These are phyloP conservation scores for Microvelia longipes DNA, from an alignment of 1,140 invertebrate species.

Conservation along the genomic window DNA sequence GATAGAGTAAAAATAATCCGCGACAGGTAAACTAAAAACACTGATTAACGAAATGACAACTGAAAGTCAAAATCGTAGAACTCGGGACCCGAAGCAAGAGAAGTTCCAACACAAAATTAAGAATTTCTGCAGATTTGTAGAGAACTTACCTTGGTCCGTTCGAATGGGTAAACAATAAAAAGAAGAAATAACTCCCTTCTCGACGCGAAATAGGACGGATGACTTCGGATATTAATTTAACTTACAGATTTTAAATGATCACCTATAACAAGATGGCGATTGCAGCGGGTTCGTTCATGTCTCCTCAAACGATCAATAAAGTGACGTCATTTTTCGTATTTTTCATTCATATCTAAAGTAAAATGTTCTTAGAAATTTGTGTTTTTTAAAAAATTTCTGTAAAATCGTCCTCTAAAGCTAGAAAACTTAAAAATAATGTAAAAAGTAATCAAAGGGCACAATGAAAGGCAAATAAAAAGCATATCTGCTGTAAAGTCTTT, in stretches of 20 bases:
- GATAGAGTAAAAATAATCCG: not conserved
- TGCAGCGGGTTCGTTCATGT: conserved; percentile 18
- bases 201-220: conserved; percentile 36
- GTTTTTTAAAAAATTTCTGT: too few species aligned
- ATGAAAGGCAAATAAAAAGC: too few species aligned
- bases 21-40: not conserved
- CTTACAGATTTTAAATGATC: conserved; percentile 18
- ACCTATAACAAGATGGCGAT: conserved; percentile 38
- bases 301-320: conserved; percentile 18
- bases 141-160: conserved; percentile 47
- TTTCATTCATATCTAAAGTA: not conserved
- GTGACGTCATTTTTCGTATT: conserved; percentile 17
- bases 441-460: too few species aligned
- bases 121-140: too few species aligned
- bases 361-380: too few species aligned
- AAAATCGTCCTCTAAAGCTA: too few species aligned
- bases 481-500: too few species aligned
- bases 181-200: conserved; percentile 39
- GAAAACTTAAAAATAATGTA: too few species aligned
- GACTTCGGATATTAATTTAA: conserved; percentile 32
- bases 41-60: not conserved
- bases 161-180: conserved; percentile 46
- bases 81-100: not conserved
- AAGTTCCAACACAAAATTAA: too few species aligned
- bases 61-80: not conserved